Base-by-base conservation (phyloP, 2,888 invertebrate species). In the Ditula angustiorana region DNA sequence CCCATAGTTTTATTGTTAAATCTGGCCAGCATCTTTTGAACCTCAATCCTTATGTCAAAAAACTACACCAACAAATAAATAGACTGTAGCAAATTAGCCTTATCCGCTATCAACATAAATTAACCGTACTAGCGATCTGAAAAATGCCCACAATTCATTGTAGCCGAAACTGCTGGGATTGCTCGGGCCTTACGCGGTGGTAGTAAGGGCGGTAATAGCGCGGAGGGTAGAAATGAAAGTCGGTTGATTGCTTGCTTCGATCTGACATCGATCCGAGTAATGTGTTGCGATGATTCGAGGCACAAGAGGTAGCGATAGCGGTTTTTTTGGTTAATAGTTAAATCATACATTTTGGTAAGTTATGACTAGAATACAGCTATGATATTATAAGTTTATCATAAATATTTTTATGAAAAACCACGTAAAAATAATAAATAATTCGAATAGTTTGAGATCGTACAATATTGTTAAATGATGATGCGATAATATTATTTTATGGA, bases 251-350 rank as follows among this genome's bases (percentile, higher is more conserved):
- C 82, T 73, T 75, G 78, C 75, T 86, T 85, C 87, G 85, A 87
- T 87, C 85, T 81, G 86, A 88, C 87, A 85, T 88, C 87, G 87
- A 88, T 87, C 86, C 81, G 69, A 69, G 78, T 83, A 82, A 83
- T 81, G 77, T n/a, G 47, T 37, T 63, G 47, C 19, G 44, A 28
- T 23, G 23, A 26, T 16, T 41, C 19, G 16, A 59, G 23, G 5
- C 7, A 47, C 10, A 41, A 26, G 63, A 58, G 58, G 13, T 23
- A 55, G 63, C 67, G 67, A n/a, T n/a, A n/a, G n/a, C n/a, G n/a
- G n/a, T n/a, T n/a, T n/a, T n/a, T n/a, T n/a, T n/a, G n/a, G n/a
- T n/a, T n/a, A n/a, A n/a, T n/a, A n/a, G n/a, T n/a, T n/a, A n/a
- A n/a, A n/a, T n/a, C n/a, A n/a, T n/a, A n/a, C n/a, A n/a, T n/a